These are phyloP conservation scores for Astropecten irregularis DNA, from an alignment of 53 echinoderm and acorn worm species.

Conservation along the genomic window DNA sequence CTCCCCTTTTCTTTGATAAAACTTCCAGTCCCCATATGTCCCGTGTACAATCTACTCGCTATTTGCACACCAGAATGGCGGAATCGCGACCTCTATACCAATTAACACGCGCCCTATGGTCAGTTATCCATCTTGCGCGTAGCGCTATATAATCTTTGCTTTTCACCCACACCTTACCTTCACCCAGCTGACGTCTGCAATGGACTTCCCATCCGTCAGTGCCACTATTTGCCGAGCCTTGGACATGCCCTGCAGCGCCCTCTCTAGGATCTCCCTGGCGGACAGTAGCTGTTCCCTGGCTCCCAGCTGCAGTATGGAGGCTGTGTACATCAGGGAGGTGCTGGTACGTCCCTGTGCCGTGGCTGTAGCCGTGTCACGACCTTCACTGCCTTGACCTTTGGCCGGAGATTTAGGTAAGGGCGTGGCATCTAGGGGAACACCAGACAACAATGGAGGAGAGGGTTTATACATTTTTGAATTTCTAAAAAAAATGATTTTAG, in stretches of 20 bases:
- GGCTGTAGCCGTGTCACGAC: constrained; percentile 30
- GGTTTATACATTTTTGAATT: background rate
- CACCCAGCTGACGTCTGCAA: constrained; percentile 94
- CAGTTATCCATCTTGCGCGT: no score
- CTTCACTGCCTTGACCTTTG: background rate
- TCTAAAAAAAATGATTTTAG: no score
- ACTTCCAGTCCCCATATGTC: no score
- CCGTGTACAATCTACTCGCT: no score
- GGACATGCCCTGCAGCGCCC: constrained; percentile 95
- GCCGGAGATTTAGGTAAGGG: constrained; percentile 29
- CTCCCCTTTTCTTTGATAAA: no score
- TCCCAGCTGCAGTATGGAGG: constrained; percentile 82
- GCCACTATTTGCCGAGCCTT: constrained; percentile 86
- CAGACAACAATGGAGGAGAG: background rate
- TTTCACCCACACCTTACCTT: no score
- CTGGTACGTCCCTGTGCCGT: constrained; percentile 58
- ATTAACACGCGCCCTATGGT: no score
- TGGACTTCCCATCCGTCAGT: constrained; percentile 88
- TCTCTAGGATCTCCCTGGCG: constrained; percentile 87
- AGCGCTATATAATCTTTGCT: no score
- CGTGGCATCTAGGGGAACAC: constrained; percentile 33
- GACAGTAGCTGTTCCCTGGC: constrained; percentile 83
- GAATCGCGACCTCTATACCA: no score
- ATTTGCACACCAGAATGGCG: no score
- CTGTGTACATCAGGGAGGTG: constrained; percentile 70